Percentiles rank a stretch among this genome's conserved stretches.
phyloP scores from a whole-genome alignment of 2,113 vertebrate species.

The Gasterosteus aculeatus region DNA sequence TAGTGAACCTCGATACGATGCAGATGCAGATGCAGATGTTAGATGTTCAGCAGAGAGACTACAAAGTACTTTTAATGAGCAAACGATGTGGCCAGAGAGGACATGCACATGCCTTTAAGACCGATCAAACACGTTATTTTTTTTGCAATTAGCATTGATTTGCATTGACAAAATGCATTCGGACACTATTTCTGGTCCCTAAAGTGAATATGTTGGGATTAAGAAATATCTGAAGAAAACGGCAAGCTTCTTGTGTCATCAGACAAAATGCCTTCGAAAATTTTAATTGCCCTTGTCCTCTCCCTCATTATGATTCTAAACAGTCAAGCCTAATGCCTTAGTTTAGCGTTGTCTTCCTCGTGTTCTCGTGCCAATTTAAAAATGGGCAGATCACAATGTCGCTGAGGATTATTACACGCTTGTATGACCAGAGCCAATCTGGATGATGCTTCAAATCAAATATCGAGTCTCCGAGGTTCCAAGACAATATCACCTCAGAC shows the following conservation, averaged over 20 bases:
- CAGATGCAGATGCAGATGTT: background rate
- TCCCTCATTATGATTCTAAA: constrained; percentile 10
- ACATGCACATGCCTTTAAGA: background rate
- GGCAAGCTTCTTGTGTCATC: background rate
- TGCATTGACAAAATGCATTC: background rate
- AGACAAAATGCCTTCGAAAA: background rate
- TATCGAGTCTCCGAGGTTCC: constrained; percentile 34
- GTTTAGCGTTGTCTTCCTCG: constrained; percentile 14
- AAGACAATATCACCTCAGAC: constrained; percentile 46
- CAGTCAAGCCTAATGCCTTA: constrained; percentile 16
- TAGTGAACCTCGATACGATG: background rate
- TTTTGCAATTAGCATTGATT: background rate
- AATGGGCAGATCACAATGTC: constrained; percentile 53
- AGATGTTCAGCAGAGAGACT: constrained; percentile 5
- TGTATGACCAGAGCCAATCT: constrained; percentile 41
- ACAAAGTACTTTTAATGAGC: constrained; percentile 10
- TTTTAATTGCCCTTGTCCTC: background rate
- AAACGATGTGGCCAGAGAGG: background rate
- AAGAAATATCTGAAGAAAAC: constrained; percentile 7
- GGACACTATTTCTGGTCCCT: background rate
- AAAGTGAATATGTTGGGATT: background rate
- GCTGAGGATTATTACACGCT: constrained; percentile 58
- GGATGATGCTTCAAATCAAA: constrained; percentile 18
- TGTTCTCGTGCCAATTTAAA: constrained; percentile 42
- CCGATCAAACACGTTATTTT: too few relatives aligned